Evolutionary conservation across 2,888 invertebrate genomes (phyloP), one percentile per base, ranked within the genome.

Genomic region (Drosophila borborema): DNA sequence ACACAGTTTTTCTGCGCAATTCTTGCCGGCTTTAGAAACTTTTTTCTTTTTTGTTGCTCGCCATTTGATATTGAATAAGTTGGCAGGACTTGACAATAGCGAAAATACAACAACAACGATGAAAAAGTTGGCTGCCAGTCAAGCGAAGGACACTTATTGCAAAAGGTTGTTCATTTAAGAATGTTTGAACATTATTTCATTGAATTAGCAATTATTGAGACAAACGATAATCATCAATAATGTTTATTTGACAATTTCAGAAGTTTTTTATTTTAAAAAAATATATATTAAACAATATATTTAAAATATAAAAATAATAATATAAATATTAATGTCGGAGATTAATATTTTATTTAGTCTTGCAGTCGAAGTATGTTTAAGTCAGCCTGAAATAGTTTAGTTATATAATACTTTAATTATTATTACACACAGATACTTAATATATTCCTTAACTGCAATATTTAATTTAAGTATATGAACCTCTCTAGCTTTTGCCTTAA

Each of bases 31-130:
- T 61, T 59, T 62, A 20, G 41, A 74, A 73, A 80, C 2, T 28
- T 28, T 28, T 28, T 28, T 28, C 5, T 28, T 28, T 5, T 28
- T 28, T 6, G 61, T 65, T 80, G 63, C 62, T 23, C 34, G 77
- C 49, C 60, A 64, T 72, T 87, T 70, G 76, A 66, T 82, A 85
- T 85, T 87, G 86, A 85, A 79, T 74, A 82, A 89, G 72, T 89
- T 70, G 36, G 20, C 45, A 45, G 16, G 36, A 43, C n/a, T 12
- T 41, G 41, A 55, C 34, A 36, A 53, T 36, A 9, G 20, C 16
- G 7, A 2, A 46, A 36, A 54, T 10, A 46, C 23, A 43, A 9
- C 14, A 7, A 46, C 46, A 3, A 23, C 14, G 28, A 28, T 28
- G 43, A 1, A 34, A 55, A 55, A 59, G 46, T 58, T 74, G 45